Base-by-base conservation (phyloP, 2,888 invertebrate species). In the Candidula unifasciata region DNA sequence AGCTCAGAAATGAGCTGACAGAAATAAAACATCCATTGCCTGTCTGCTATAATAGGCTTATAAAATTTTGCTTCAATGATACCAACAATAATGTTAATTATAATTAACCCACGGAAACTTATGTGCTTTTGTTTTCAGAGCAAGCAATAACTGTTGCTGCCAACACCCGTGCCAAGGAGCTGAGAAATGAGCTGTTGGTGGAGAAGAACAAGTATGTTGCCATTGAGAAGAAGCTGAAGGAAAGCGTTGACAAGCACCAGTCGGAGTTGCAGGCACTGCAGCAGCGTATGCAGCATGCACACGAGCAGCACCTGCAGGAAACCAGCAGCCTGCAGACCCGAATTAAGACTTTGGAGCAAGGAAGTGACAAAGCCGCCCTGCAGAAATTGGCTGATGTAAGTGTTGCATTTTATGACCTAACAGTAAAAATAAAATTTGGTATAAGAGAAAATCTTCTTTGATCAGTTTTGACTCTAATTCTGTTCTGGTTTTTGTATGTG, bases 111-210 rank as follows among this genome's bases (percentile, higher is more conserved):
- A 16, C n/a, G 18, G 60, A 30, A n/a, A 79, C 57, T 78, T 35
- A 52, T 69, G 27, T 64, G 30, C 3, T 71, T 68, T 71, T 33
- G 24, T 37, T 24, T 37, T 37, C 87, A 91, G 93, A 93, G 84
- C 91, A 92, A 88, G 91, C 92, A 78, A 89, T 92, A 80, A 95
- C 96, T 1, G 95, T 95, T 89, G 96, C 96, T 6, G 95, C 96
- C 21, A 97, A 96, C 90, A 96, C 95, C 60, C 97, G 97, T 93
- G 92, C 97, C 74, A 96, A 96, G 89, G 97, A 97, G 90, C 93
- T 97, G 27, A 96, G 97, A 91, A 93, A 95, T 57, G 96, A 96
- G 88, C 94, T 96, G 90, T 96, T 95, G 89, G 94, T 95, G 3
- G 97, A 97, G 92, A 95, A 95, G n/a, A 94, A 95, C 0, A 95